Evolutionary conservation across 2,888 invertebrate genomes (phyloP).

Genomic region (Dryobotodes eremita): DNA sequence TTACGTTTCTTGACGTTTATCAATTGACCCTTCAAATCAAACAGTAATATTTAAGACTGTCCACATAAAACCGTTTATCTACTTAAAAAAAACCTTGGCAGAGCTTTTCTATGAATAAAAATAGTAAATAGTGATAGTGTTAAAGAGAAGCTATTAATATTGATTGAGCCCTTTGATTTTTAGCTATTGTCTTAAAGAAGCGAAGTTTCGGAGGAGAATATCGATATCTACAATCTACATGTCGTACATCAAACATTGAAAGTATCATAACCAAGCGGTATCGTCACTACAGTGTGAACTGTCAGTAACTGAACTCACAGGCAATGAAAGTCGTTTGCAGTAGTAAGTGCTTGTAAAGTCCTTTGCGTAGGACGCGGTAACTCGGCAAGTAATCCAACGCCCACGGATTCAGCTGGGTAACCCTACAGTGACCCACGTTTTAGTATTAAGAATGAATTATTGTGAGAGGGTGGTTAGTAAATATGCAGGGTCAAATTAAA

Average conservation of each 20-base stretch:
- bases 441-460: not conserved
- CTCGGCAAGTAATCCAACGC: constrained; percentile 39
- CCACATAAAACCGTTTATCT: not conserved
- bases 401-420: constrained; percentile 23
- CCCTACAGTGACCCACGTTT: constrained; percentile 17
- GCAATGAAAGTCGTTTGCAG: constrained; percentile 42
- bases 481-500: too few species aligned
- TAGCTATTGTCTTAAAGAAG: not conserved
- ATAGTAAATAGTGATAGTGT: not conserved
- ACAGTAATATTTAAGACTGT: not conserved
- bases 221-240: not conserved
- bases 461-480: not conserved
- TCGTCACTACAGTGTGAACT: constrained; percentile 11
- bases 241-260: not conserved
- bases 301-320: constrained; percentile 20
- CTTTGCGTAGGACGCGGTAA: constrained; percentile 48
- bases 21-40: not conserved
- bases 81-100: not conserved
- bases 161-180: too few species aligned
- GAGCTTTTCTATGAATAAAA: not conserved
- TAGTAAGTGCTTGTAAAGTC: constrained; percentile 55
- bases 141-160: not conserved
- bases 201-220: not conserved
- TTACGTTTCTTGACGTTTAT: not conserved
- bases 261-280: constrained; percentile 1